A percentile compares a stretch with the other conserved stretches of the same genome.
phyloP scores from a whole-genome alignment of 2,888 invertebrate species.

The Drosophila siamana region DNA sequence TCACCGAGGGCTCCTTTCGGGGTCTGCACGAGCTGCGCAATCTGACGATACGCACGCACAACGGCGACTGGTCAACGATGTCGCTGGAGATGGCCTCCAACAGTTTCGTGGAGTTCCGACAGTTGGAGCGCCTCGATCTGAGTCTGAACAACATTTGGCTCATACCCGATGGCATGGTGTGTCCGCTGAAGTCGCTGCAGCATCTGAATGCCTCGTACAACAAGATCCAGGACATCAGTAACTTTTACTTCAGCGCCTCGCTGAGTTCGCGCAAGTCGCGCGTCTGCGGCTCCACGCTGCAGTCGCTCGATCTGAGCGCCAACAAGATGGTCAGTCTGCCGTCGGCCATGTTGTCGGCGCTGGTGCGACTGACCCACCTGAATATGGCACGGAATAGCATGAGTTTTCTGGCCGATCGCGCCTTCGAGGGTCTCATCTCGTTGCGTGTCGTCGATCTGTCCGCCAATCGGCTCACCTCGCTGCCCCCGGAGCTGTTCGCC shows the following conservation, averaged over 20 bases:
- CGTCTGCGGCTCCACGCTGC: constrained; percentile 88
- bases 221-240: constrained; percentile 94
- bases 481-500: constrained; percentile 94
- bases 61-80: constrained; percentile 94
- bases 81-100: constrained; percentile 92
- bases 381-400: constrained; percentile 95
- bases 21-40: constrained; percentile 93
- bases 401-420: constrained; percentile 93
- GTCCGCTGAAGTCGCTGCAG: constrained; percentile 92
- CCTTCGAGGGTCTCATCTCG: constrained; percentile 92
- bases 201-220: constrained; percentile 94
- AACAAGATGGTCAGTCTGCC: constrained; percentile 94
- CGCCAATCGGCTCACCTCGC: constrained; percentile 94
- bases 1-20: constrained; percentile 92
- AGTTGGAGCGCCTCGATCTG: constrained; percentile 93
- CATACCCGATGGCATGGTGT: constrained; percentile 94
- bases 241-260: constrained; percentile 92
- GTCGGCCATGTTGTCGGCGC: constrained; percentile 91
- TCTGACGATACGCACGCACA: constrained; percentile 93
- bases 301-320: constrained; percentile 92
- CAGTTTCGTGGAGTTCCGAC: constrained; percentile 91
- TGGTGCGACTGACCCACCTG: constrained; percentile 91
- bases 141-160: constrained; percentile 96
- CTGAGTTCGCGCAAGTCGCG: constrained; percentile 85
- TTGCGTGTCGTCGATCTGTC: constrained; percentile 94